phyloP scores from a whole-genome alignment of 2,888 invertebrate genomes.

The Brachynemurus nebulosus region DNA sequence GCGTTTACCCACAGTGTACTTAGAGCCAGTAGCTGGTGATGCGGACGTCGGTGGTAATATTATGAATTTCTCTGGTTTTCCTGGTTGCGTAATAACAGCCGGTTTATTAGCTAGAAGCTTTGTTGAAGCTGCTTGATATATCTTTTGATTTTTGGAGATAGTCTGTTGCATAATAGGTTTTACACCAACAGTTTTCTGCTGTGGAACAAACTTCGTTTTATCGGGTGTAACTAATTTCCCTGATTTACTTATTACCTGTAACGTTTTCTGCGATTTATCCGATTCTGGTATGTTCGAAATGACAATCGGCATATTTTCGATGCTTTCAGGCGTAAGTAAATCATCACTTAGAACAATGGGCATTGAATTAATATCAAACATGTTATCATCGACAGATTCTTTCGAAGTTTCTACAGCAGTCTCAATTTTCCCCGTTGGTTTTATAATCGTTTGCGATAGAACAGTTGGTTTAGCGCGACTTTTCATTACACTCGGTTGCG shows the following conservation, averaged over 20 bases:
- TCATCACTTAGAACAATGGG: conserved; percentile 62
- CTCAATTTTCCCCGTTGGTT: conserved; percentile 28
- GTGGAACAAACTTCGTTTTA: conserved; percentile 10
- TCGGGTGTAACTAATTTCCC: conserved; percentile 9
- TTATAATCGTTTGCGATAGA: conserved; percentile 31
- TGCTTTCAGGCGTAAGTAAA: conserved; percentile 48
- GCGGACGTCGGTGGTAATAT: conserved; percentile 20
- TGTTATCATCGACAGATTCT: conserved; percentile 26
- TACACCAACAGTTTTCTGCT: conserved; percentile 10
- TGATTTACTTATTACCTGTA: conserved; percentile 14
- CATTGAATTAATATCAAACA: conserved; percentile 63
- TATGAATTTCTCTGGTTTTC: conserved; percentile 23
- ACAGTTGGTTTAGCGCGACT: conserved; percentile 28
- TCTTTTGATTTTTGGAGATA: conserved; percentile 15
- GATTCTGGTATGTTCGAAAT: conserved; percentile 26
- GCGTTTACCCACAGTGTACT: conserved; percentile 28
- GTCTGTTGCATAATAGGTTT: conserved; percentile 13
- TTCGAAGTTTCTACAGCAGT: conserved; percentile 16
- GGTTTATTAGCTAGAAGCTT: conserved; percentile 22
- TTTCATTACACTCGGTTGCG: conserved; percentile 8
- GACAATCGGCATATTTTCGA: conserved; percentile 53
- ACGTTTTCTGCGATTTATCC: conserved; percentile 20
- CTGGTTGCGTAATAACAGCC: conserved; percentile 21
- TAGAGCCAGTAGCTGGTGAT: conserved; percentile 16
- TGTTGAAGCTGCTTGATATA: conserved; percentile 19